A percentile compares a stretch with the other conserved stretches of the same genome.
Conservation (phyloP, 2,113 vertebrate genomes). For the Thymallus thymallus region DNA sequence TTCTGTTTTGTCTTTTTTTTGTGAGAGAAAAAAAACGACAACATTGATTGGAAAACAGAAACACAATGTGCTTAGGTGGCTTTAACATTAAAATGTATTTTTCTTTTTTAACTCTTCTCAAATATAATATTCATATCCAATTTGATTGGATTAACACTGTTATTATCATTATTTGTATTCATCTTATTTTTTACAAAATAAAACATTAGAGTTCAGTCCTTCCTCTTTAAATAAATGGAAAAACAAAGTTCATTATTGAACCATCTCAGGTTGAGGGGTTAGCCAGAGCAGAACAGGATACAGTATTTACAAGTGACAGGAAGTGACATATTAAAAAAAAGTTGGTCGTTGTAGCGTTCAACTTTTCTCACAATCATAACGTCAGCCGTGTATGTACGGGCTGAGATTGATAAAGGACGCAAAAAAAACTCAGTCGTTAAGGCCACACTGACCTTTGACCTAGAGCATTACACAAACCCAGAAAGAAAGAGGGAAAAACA, state of each 20-base stretch:
- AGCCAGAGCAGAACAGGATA: constrained; percentile 41
- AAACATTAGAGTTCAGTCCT: constrained; percentile 28
- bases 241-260: constrained; percentile 17
- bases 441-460: constrained; percentile 35
- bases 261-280: not conserved
- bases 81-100: constrained; percentile 29
- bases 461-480: constrained; percentile 32
- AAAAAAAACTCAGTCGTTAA: constrained; percentile 1
- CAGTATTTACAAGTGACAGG: constrained; percentile 63
- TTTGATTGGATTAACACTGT: constrained; percentile 41
- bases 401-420: constrained; percentile 34
- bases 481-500: constrained; percentile 16
- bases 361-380: constrained; percentile 9
- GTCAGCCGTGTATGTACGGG: constrained; percentile 1
- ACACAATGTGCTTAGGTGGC: constrained; percentile 25
- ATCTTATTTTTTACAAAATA: constrained; percentile 21
- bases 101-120: not conserved
- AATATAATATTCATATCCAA: constrained; percentile 31
- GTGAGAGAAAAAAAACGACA: not conserved
- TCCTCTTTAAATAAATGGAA: constrained; percentile 31
- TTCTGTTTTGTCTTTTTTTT: no score
- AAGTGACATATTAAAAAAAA: constrained; percentile 41
- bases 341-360: constrained; percentile 41
- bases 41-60: not conserved
- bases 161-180: constrained; percentile 23